These are phyloP conservation scores for Crypturellus undulatus DNA, from an alignment of 2,113 vertebrate species.

Conservation along the genomic window DNA sequence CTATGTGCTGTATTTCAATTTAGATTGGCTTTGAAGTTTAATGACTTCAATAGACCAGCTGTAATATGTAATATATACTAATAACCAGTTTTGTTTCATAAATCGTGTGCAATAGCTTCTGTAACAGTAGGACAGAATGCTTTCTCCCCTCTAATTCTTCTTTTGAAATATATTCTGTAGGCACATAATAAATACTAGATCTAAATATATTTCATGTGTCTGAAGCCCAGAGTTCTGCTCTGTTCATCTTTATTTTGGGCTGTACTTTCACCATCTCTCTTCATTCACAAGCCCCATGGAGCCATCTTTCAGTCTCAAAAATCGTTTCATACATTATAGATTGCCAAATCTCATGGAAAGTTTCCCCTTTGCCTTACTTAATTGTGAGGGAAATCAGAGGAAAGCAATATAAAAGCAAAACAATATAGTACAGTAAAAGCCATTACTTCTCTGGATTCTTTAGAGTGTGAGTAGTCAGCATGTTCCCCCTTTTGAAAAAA, in stretches of 20 bases:
- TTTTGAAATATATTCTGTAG: background rate
- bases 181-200: constrained; percentile 28
- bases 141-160: background rate
- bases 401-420: background rate
- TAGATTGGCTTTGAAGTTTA: background rate
- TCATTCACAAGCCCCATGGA: background rate
- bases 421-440: background rate
- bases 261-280: background rate
- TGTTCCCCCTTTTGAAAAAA: background rate
- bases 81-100: background rate
- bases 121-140: background rate
- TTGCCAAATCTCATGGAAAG: background rate
- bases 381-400: background rate
- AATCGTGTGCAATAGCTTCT: background rate
- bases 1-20: background rate
- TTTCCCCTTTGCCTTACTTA: background rate
- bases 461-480: background rate
- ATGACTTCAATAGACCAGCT: background rate
- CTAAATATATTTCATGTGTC: background rate
- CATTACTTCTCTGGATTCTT: background rate
- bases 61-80: background rate
- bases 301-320: background rate
- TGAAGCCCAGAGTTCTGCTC: background rate
- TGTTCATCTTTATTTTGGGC: background rate
- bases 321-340: background rate